Percentiles rank a stretch among this genome's conserved stretches.
Evolutionary conservation across 2,797 vertebrate species (phyloP).

Genomic region (Oreochromis grahami): DNA sequence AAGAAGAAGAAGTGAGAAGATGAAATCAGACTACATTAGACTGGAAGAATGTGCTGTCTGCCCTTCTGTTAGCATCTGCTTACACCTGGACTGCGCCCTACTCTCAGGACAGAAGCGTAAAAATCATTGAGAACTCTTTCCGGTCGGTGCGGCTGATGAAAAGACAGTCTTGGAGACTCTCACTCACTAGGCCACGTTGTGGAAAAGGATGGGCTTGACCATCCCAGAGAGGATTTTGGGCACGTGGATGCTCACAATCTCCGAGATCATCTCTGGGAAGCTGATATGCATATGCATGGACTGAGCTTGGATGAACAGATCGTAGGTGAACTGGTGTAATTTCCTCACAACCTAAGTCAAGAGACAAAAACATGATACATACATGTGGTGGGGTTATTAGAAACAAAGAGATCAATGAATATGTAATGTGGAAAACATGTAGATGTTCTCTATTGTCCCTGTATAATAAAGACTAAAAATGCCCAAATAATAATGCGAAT

Average conservation of each 20-base stretch:
- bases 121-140: neutral
- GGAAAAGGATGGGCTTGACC: slow-evolving; percentile 94
- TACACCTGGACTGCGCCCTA: neutral
- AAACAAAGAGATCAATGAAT: neutral
- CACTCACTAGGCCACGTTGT: slow-evolving; percentile 54
- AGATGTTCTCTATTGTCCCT: neutral
- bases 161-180: neutral
- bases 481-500: neutral
- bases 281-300: slow-evolving; percentile 83
- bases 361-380: neutral
- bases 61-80: slow-evolving; percentile 2
- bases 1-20: slow-evolving; percentile 22
- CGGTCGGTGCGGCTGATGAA: neutral
- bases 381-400: neutral
- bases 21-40: slow-evolving; percentile 34
- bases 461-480: neutral
- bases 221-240: slow-evolving; percentile 94
- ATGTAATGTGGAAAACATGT: neutral
- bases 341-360: slow-evolving; percentile 85
- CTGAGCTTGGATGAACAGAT: slow-evolving; percentile 88
- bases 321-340: slow-evolving; percentile 94
- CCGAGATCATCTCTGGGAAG: slow-evolving; percentile 96
- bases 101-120: neutral
- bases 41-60: slow-evolving; percentile 34
- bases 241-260: slow-evolving; percentile 94